Conservation (phyloP, 2,113 vertebrate genomes). For the Agelaius tricolor region DNA sequence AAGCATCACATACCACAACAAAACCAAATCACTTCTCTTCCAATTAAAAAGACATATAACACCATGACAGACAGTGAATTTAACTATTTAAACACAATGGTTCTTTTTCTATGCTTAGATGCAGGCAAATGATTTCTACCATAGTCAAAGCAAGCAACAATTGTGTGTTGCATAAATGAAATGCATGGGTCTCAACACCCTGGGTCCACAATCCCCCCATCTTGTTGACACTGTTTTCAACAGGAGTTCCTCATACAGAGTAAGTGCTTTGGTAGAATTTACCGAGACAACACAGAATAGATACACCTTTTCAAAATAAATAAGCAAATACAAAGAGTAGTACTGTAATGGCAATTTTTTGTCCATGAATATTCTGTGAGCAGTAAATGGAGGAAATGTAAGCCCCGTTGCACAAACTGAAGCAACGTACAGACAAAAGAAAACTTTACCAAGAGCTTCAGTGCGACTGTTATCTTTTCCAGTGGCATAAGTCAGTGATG, state of each 20-base stretch:
- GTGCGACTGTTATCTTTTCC: conserved; percentile 23
- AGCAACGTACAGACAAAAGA: not conserved
- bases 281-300: not conserved
- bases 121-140: not conserved
- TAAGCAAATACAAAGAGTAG: not conserved
- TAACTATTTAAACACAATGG: not conserved
- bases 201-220: not conserved
- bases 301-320: conserved; percentile 33
- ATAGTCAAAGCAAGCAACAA: not conserved
- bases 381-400: not conserved
- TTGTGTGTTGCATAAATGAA: not conserved
- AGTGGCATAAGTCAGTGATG: conserved; percentile 33
- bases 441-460: conserved; percentile 26
- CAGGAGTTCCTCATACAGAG: not conserved
- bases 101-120: not conserved
- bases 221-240: not conserved
- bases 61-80: not conserved
- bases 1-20: conserved; percentile 15
- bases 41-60: not conserved
- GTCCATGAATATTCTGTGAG: not conserved
- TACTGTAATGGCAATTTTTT: not conserved
- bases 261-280: not conserved
- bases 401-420: conserved; percentile 11
- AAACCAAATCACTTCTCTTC: not conserved
- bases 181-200: accelerated